phyloP scores from a whole-genome alignment of 2,888 invertebrate species.

The Catocala sponsa region DNA sequence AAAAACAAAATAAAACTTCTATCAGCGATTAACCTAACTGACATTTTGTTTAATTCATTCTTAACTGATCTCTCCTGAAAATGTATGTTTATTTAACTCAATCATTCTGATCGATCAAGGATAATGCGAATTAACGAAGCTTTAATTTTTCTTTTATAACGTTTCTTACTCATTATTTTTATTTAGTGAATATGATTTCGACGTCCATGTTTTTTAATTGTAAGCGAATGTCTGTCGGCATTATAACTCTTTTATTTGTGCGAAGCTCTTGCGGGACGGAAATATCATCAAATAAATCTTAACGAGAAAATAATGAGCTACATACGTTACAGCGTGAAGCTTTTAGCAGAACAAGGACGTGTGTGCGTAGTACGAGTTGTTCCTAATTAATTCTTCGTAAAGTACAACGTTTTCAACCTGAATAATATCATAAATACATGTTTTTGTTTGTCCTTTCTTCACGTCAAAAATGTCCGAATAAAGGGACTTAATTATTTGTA shows the following conservation, averaged over 20 bases:
- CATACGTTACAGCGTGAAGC: constrained; percentile 54
- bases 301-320: constrained; percentile 74
- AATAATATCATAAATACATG: constrained; percentile 4
- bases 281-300: constrained; percentile 64
- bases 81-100: constrained; percentile 20
- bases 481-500: too few relatives aligned
- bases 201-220: constrained; percentile 3
- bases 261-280: constrained; percentile 15
- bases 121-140: constrained; percentile 8
- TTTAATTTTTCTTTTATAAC: constrained; percentile 12
- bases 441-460: too few relatives aligned
- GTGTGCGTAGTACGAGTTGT: constrained; percentile 56
- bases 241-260: constrained; percentile 18
- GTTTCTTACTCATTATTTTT: background rate
- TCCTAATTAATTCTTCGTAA: constrained; percentile 67
- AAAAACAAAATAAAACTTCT: constrained; percentile 35
- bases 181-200: background rate
- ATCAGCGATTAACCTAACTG: constrained; percentile 44
- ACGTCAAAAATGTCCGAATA: too few relatives aligned
- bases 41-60: constrained; percentile 51
- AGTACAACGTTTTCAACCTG: constrained; percentile 38
- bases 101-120: constrained; percentile 11
- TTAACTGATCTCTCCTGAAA: constrained; percentile 44
- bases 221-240: background rate
- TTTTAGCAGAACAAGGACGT: constrained; percentile 53